phyloP scores from a whole-genome alignment of 2,113 vertebrate species.

The Lates calcarifer region DNA sequence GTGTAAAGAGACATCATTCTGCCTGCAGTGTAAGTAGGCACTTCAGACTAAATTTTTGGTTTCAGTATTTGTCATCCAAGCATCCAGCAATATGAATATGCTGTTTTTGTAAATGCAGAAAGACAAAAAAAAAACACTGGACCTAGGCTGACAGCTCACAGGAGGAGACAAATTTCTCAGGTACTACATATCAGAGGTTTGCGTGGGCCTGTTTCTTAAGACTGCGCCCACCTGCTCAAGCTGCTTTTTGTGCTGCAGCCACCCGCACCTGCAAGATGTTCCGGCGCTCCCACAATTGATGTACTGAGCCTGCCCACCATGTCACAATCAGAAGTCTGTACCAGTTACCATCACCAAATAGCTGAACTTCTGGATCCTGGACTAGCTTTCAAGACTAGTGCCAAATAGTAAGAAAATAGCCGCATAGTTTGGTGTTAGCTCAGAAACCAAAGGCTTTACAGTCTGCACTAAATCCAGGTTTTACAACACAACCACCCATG shows the following conservation, averaged over 20 bases:
- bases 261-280: slow-evolving; percentile 20
- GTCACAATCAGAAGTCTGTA: slow-evolving; percentile 1
- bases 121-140: background rate
- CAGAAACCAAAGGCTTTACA: background rate
- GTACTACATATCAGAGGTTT: slow-evolving; percentile 18
- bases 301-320: background rate
- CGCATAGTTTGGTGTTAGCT: background rate
- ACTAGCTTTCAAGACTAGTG: background rate
- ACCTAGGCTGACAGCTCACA: slow-evolving; percentile 8
- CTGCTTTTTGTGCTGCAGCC: slow-evolving; percentile 20
- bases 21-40: background rate
- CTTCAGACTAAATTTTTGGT: slow-evolving; percentile 21
- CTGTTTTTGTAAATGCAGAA: slow-evolving; percentile 13
- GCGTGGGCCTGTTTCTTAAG: slow-evolving; percentile 23
- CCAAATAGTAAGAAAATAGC: background rate
- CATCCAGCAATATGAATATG: slow-evolving; percentile 16
- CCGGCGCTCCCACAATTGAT: background rate
- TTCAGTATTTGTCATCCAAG: slow-evolving; percentile 29
- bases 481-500: background rate
- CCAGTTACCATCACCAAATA: background rate
- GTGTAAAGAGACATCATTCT: slow-evolving; percentile 1
- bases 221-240: slow-evolving; percentile 29
- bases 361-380: background rate
- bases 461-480: background rate
- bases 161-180: background rate